phyloP scores from a whole-genome alignment of 2,113 vertebrate genomes.

The Ochotona princeps region DNA sequence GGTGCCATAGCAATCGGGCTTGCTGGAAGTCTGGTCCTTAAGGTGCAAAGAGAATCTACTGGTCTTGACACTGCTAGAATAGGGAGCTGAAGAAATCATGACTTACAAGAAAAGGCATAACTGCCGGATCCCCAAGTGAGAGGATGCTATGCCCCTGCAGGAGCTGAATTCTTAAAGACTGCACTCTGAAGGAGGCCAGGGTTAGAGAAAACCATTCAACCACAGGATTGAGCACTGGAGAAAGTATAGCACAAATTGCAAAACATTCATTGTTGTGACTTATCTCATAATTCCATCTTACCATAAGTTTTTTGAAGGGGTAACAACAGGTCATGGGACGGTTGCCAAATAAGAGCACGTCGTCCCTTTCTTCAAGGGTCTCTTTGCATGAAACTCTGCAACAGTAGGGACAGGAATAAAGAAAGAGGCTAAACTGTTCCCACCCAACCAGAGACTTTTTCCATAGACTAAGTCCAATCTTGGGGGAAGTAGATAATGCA shows the following conservation, averaged over 20 bases:
- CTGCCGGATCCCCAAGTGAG: not conserved
- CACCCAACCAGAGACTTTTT: not conserved
- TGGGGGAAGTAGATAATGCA: too few species aligned
- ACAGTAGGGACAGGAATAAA: not conserved
- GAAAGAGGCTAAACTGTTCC: not conserved
- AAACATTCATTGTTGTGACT: too few species aligned
- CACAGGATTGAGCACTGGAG: not conserved
- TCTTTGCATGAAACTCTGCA: not conserved
- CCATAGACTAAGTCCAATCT: not conserved
- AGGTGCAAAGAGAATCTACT: not conserved
- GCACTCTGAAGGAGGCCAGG: accelerated
- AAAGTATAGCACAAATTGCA: not conserved
- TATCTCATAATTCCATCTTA: too few species aligned
- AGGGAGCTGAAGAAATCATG: not conserved
- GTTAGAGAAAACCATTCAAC: not conserved
- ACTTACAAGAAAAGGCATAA: not conserved
- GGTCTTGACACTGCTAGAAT: not conserved
- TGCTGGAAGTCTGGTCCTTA: not conserved
- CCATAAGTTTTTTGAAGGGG: too few species aligned
- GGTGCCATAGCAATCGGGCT: not conserved
- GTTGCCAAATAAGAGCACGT: not conserved
- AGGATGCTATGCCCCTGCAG: not conserved
- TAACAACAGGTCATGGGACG: not conserved
- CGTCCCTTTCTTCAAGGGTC: not conserved
- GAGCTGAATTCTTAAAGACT: not conserved